Base-by-base conservation (phyloP, 2,797 vertebrate species). In the Acipenser ruthenus region DNA sequence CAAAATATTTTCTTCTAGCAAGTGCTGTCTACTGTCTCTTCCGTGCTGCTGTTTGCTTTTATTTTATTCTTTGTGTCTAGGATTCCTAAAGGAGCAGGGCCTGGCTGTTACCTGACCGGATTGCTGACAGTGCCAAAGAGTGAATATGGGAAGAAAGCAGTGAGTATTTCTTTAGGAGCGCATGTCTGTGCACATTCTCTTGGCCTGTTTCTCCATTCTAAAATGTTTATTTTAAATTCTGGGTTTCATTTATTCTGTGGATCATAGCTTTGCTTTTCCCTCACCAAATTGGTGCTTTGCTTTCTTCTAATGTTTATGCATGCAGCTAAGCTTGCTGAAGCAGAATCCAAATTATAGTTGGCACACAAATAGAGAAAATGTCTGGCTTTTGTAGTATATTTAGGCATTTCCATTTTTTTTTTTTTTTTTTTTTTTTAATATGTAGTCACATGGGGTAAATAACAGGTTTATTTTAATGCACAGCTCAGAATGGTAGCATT, bases 131-230 rank as follows among this genome's bases (percentile, higher is more conserved):
- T 98, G 65, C 91, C 95, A 67, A 99, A 99, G 90, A 93, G 93
- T 68, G 97, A 99, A 75, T 93, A 90, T 76, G 95, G 95, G 79
- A 99, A 99, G 87, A 99, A 99, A 95, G 95, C 95, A 87, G 97
- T 99, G 87, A 99, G 97, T 99, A 79, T 72, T 50, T 51, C 12
- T 10, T 62, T 55, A 55, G n/a, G 37, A 37, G 9, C n/a, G 53
- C 53, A 55, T 55, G 53, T 55, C 53, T 55, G 18, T 18, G 53
- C 53, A 10, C 53, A 1, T 37, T 37, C 37, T 37, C 37, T 37
- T 37, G 37, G 37, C 37, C 55, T 58, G 55, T 13, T n/a, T 58
- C 58, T 49, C 12, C 58, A 37, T 37, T 37, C 37, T 5, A 37
- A 37, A 37, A 37, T 37, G 37, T 37, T 37, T 37, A 37, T 37